Evolutionary conservation across 2,113 vertebrate genomes (phyloP).

Genomic region (Cygnus buccinator): DNA sequence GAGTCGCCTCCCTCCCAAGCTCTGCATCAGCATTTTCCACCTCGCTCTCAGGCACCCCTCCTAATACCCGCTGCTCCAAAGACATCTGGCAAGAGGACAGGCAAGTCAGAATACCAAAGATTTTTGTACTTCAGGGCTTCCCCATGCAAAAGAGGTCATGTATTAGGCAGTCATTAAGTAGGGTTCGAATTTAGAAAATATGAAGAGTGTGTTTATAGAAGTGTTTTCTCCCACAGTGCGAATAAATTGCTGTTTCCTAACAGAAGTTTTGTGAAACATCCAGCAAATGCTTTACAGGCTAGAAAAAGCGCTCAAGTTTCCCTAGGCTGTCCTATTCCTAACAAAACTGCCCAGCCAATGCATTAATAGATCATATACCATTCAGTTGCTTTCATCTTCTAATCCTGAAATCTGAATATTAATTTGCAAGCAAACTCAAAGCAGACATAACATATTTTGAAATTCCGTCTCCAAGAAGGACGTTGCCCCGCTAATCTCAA

Average conservation of each 20-base stretch:
- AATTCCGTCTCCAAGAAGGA: constrained; percentile 55
- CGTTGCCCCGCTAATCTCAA: constrained; percentile 76
- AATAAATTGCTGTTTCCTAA: neutral
- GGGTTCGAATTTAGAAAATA: neutral
- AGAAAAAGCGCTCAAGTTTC: neutral
- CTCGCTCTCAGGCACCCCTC: neutral
- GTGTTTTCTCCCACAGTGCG: neutral
- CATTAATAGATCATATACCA: constrained; percentile 32
- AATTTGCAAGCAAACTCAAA: constrained; percentile 54
- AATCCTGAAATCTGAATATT: constrained; percentile 64
- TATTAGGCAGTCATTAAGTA: neutral
- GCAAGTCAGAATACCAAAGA: neutral
- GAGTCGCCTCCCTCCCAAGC: neutral
- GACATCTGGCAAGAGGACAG: neutral
- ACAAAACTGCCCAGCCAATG: constrained; percentile 23
- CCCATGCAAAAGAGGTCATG: neutral
- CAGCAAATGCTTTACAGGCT: constrained; percentile 3
- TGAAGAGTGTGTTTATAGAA: neutral
- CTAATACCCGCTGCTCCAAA: neutral
- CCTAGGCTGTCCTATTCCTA: neutral
- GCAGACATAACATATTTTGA: constrained; percentile 52
- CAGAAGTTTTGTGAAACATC: neutral
- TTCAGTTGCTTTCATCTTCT: constrained; percentile 54
- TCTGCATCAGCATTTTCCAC: neutral
- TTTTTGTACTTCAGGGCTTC: neutral